Evolutionary conservation across 2,797 vertebrate genomes (phyloP).

Genomic region (Tachyglossus aculeatus): DNA sequence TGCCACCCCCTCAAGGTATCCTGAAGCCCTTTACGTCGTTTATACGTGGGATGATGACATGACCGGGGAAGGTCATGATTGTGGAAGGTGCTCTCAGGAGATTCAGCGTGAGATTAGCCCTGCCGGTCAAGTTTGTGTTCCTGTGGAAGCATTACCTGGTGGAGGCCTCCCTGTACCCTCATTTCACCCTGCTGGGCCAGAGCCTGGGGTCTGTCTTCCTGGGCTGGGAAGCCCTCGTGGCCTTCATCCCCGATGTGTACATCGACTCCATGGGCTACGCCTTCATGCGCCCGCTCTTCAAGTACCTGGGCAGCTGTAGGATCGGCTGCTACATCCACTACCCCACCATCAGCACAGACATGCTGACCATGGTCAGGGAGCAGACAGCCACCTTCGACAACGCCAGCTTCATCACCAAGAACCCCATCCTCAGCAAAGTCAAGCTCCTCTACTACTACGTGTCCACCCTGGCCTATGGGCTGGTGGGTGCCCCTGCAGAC

Average conservation of each 20-base stretch:
- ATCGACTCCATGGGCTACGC: conserved; percentile 96
- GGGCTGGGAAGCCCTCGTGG: conserved; percentile 90
- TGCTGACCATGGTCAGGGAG: conserved; percentile 90
- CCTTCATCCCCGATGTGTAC: conserved; percentile 89
- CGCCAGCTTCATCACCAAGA: conserved; percentile 82
- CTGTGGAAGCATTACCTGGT: conserved; percentile 87
- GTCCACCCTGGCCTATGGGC: conserved; percentile 88
- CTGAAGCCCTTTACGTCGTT: conserved; percentile 81
- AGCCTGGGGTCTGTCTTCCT: conserved; percentile 91
- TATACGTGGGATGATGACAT: conserved; percentile 89
- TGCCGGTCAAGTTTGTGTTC: conserved; percentile 88
- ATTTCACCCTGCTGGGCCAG: conserved; percentile 94
- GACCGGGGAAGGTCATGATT: conserved; percentile 87
- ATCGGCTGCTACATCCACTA: conserved; percentile 93
- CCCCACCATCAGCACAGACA: conserved; percentile 94
- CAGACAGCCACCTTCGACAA: conserved; percentile 91
- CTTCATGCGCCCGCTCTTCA: conserved; percentile 93
- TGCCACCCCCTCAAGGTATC: conserved; percentile 80
- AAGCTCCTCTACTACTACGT: conserved; percentile 91
- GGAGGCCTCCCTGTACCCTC: conserved; percentile 87
- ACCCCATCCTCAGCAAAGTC: conserved; percentile 84
- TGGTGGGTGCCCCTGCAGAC: conserved; percentile 91
- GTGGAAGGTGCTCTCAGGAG: conserved; percentile 82
- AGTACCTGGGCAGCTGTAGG: conserved; percentile 86
- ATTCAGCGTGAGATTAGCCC: conserved; percentile 86